A percentile compares a stretch with the other conserved stretches of the same genome.
Conservation (phyloP, 2,888 invertebrate genomes). For the Lochmaea capreae region DNA sequence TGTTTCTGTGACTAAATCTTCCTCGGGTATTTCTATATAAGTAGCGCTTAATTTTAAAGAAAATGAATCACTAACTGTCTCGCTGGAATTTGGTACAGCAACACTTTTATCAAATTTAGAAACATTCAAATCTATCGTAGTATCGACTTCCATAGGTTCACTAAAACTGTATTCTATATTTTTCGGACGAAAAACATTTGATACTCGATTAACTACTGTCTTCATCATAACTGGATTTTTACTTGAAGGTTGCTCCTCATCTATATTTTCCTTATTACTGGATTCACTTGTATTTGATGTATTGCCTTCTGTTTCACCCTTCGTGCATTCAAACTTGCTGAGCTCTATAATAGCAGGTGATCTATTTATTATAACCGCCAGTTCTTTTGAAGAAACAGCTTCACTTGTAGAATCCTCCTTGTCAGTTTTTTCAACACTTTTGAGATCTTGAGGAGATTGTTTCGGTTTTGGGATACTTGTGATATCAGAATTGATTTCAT, state of each 20-base stretch:
- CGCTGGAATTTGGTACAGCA: slow-evolving; percentile 3
- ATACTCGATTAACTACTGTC: slow-evolving; percentile 36
- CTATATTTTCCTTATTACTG: slow-evolving; percentile 47
- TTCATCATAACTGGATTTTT: neutral
- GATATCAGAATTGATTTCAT: neutral
- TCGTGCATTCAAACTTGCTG: slow-evolving; percentile 17
- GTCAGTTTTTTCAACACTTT: neutral
- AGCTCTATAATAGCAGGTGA: slow-evolving; percentile 29
- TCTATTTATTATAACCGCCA: neutral
- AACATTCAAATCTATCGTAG: slow-evolving; percentile 27
- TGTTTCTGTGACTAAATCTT: slow-evolving; percentile 3
- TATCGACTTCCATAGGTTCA: slow-evolving; percentile 53
- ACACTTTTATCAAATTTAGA: slow-evolving; percentile 30
- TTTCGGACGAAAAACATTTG: slow-evolving; percentile 49
- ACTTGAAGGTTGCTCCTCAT: slow-evolving; percentile 5
- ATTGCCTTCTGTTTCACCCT: slow-evolving; percentile 37
- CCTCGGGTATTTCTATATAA: slow-evolving; percentile 19
- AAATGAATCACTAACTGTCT: slow-evolving; percentile 37
- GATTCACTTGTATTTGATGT: slow-evolving; percentile 40
- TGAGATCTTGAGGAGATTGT: neutral
- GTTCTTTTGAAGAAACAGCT: neutral
- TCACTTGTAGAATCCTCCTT: neutral
- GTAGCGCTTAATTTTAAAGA: slow-evolving; percentile 23
- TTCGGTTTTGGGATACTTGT: neutral
- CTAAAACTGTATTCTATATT: slow-evolving; percentile 44